Evolutionary conservation across 2,113 vertebrate species (phyloP).

Genomic region (Apistogramma diplotaenia): DNA sequence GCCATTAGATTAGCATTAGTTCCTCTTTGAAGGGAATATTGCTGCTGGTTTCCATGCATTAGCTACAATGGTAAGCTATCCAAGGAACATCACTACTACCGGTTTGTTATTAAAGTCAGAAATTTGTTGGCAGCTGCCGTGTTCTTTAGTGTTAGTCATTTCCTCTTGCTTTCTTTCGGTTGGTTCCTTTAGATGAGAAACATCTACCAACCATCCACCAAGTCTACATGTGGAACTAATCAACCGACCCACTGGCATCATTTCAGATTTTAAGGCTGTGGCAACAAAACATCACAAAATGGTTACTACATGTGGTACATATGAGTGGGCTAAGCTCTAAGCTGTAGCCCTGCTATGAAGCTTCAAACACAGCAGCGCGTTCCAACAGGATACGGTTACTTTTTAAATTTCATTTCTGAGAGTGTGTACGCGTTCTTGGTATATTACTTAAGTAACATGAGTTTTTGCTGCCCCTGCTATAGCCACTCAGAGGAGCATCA

Average conservation of each 20-base stretch:
- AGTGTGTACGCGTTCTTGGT: too few relatives aligned
- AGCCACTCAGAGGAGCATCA: background rate
- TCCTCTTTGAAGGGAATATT: constrained; percentile 65
- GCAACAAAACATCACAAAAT: background rate
- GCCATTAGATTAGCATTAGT: constrained; percentile 72
- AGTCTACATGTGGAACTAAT: constrained; percentile 5
- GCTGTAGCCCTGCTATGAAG: background rate
- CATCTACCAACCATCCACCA: background rate
- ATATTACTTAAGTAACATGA: too few relatives aligned
- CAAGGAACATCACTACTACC: constrained; percentile 17
- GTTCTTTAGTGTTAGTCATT: background rate
- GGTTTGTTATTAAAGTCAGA: constrained; percentile 28
- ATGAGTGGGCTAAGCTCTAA: background rate
- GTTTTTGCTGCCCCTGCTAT: background rate
- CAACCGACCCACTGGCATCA: background rate
- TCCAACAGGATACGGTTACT: background rate
- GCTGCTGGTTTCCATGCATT: constrained; percentile 56
- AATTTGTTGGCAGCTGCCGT: constrained; percentile 6
- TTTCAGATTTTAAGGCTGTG: background rate
- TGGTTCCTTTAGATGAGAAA: background rate
- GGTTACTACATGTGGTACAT: background rate
- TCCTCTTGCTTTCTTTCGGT: background rate
- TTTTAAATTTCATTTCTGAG: background rate
- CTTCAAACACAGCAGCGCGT: background rate
- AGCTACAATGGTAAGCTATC: constrained; percentile 32